Percentiles rank a stretch among this genome's conserved stretches.
Evolutionary conservation across 2,797 vertebrate genomes (phyloP).

Genomic region (Remorina albescens): DNA sequence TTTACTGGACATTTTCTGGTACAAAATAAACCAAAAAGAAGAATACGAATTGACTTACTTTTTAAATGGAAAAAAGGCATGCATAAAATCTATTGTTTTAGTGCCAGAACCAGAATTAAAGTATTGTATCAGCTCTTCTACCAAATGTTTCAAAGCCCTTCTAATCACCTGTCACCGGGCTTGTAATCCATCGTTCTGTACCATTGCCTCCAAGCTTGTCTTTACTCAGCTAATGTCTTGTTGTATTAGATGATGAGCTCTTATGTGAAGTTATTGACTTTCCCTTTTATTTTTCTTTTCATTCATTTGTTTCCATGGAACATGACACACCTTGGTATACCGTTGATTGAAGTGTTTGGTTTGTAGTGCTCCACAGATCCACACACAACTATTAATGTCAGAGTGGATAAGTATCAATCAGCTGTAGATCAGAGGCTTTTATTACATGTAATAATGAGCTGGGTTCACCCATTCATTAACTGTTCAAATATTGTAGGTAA

Average conservation of each 20-base stretch:
- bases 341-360: constrained; percentile 22
- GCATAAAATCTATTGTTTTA: neutral
- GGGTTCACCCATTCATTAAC: neutral
- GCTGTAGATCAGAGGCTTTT: neutral
- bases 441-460: neutral
- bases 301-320: constrained; percentile 3
- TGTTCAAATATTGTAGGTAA: neutral
- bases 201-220: neutral
- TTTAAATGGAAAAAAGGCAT: neutral
- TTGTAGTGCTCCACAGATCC: neutral
- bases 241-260: neutral
- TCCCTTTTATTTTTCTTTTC: neutral
- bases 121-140: neutral
- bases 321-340: constrained; percentile 8
- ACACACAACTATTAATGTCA: neutral
- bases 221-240: neutral
- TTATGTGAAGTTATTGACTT: neutral
- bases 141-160: neutral
- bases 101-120: neutral
- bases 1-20: neutral
- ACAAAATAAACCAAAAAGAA: neutral
- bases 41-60: neutral
- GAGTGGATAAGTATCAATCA: constrained; percentile 18
- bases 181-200: neutral
- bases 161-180: neutral